Percentiles rank a stretch among this genome's conserved stretches.
Conservation (phyloP, 2,888 invertebrate species). For the Choreutis nemorana region DNA sequence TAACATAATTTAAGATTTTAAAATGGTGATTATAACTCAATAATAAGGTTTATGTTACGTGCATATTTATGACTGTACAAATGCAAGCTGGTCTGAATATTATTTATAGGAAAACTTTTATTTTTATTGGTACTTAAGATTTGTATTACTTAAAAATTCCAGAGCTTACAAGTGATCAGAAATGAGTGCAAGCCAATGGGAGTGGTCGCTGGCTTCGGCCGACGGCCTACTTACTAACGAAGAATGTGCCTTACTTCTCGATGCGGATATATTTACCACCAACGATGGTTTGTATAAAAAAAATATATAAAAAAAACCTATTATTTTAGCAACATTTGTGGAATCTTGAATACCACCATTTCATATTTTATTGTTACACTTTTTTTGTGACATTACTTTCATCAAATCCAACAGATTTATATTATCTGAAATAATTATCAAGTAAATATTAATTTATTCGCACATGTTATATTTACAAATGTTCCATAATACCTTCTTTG, state of each 20-base stretch:
- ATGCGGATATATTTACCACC: conserved; percentile 41
- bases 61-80: background rate
- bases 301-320: no score
- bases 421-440: no score
- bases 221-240: conserved; percentile 55
- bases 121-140: background rate
- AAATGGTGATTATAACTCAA: no score
- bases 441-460: no score
- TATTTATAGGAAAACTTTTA: background rate
- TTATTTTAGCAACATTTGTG: no score
- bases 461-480: no score
- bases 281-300: conserved; percentile 36
- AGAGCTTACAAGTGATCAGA: conserved; percentile 30
- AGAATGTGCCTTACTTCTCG: conserved; percentile 54
- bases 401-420: no score
- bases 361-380: no score
- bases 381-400: no score
- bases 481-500: no score
- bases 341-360: no score
- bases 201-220: conserved; percentile 54
- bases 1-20: background rate
- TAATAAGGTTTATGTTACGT: no score
- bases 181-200: conserved; percentile 50
- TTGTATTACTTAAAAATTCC: conserved; percentile 20
- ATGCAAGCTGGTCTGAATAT: background rate